These are phyloP conservation scores for Enteromius radiatus DNA, from an alignment of 2,797 vertebrate genomes.

Conservation along the genomic window DNA sequence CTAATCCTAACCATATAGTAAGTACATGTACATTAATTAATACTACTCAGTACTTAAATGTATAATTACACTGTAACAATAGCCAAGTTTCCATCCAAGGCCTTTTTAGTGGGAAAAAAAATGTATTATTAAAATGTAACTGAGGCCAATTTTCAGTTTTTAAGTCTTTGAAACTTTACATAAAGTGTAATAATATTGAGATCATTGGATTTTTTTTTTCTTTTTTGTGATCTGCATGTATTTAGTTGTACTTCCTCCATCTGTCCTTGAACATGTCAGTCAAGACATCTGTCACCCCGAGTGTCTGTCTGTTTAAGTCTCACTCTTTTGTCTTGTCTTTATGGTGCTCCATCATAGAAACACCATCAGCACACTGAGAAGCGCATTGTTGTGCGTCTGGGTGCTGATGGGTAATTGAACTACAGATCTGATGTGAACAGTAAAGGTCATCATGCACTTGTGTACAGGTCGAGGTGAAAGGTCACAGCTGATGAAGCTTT, in stretches of 20 bases:
- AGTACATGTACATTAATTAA: too few relatives aligned
- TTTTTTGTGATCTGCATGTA: constrained; percentile 1
- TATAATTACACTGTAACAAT: too few relatives aligned
- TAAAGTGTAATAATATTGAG: too few relatives aligned
- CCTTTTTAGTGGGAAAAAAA: too few relatives aligned
- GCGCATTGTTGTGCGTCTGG: neutral
- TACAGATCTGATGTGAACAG: neutral
- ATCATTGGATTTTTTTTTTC: too few relatives aligned
- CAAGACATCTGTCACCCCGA: constrained; percentile 81
- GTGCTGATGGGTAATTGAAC: neutral
- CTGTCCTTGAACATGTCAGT: constrained; percentile 69
- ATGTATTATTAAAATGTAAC: too few relatives aligned
- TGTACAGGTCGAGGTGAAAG: constrained; percentile 15
- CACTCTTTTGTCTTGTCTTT: constrained; percentile 36
- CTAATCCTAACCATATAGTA: too few relatives aligned
- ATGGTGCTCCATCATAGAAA: constrained; percentile 59
- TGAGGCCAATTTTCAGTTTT: too few relatives aligned
- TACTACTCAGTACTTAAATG: too few relatives aligned
- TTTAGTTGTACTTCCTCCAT: constrained; percentile 10
- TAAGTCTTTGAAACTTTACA: too few relatives aligned
- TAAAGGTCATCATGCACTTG: constrained; percentile 46
- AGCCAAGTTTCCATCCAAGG: too few relatives aligned
- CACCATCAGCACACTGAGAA: constrained; percentile 19
- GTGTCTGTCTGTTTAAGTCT: constrained; percentile 29
- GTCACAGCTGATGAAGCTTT: neutral